Evolutionary conservation across 2,113 vertebrate species (phyloP).

Genomic region (Dicentrarchus labrax): DNA sequence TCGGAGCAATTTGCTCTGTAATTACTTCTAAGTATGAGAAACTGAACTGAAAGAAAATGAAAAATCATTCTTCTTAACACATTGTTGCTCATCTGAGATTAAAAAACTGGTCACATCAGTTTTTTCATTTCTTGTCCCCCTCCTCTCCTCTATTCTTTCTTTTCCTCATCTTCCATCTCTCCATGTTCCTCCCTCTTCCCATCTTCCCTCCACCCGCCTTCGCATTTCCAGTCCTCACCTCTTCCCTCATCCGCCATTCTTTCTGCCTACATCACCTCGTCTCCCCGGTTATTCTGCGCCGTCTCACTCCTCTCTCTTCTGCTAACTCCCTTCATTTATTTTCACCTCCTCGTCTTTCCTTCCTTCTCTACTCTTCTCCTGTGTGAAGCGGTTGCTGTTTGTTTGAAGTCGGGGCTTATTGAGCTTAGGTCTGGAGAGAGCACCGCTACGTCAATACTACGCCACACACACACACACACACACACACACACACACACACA

Average conservation of each 20-base stretch:
- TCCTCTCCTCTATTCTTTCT: too few relatives aligned
- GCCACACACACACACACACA: slow-evolving; percentile 54
- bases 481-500: slow-evolving; percentile 30
- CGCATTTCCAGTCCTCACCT: neutral
- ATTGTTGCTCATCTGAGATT: neutral
- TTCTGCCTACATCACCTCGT: neutral
- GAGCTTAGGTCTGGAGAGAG: slow-evolving; percentile 73
- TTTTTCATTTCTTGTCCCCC: neutral
- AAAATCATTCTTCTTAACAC: neutral
- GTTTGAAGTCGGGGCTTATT: slow-evolving; percentile 74
- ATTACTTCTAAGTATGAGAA: neutral
- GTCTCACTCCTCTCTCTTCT: slow-evolving; percentile 3
- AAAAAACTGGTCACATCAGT: neutral
- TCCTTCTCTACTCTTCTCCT: slow-evolving; percentile 18
- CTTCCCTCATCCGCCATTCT: neutral
- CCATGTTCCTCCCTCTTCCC: neutral
- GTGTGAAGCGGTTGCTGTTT: slow-evolving; percentile 64
- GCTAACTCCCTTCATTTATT: slow-evolving; percentile 44
- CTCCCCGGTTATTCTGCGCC: neutral
- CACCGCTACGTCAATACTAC: slow-evolving; percentile 58
- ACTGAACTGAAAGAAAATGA: neutral
- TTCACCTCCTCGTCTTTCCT: slow-evolving; percentile 21
- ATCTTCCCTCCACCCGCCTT: neutral
- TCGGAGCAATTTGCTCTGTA: neutral
- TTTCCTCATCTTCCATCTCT: neutral